A percentile compares a stretch with the other conserved stretches of the same genome.
Evolutionary conservation across 1,140 invertebrate species (phyloP).

Genomic region (Daktulosphaira vitifoliae): DNA sequence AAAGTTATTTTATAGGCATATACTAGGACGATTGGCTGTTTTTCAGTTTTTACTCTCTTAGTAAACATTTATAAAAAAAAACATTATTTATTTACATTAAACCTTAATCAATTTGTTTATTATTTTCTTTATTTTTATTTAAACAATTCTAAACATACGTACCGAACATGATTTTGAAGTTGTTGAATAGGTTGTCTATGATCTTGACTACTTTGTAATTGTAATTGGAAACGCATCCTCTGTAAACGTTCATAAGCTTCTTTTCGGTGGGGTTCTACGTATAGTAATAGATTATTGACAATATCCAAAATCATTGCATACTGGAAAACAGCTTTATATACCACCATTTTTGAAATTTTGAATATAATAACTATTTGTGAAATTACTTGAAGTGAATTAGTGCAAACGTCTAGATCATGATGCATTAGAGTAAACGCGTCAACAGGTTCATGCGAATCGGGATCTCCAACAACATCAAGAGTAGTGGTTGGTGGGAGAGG

Average conservation of each 20-base stretch:
- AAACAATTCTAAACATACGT: not conserved
- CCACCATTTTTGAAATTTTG: not conserved
- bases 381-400: constrained; percentile 77
- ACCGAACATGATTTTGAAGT: constrained; percentile 74
- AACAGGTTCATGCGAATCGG: constrained; percentile 55
- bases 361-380: not conserved
- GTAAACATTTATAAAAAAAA: no score
- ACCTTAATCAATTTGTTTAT: no score
- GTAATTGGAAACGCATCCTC: constrained; percentile 85
- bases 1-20: no score
- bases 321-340: constrained; percentile 45
- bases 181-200: constrained; percentile 85
- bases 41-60: no score
- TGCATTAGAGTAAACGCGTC: constrained; percentile 98
- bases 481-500: constrained; percentile 50
- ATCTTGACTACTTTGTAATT: constrained; percentile 80
- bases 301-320: constrained; percentile 95
- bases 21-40: no score
- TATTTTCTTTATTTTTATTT: no score
- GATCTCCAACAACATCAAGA: constrained; percentile 65
- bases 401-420: constrained; percentile 94
- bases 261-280: constrained; percentile 91
- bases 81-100: no score
- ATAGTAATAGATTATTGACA: constrained; percentile 91
- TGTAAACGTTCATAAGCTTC: constrained; percentile 81